phyloP scores from a whole-genome alignment of 2,113 vertebrate species.

The Sinocyclocheilus maitianheensis region DNA sequence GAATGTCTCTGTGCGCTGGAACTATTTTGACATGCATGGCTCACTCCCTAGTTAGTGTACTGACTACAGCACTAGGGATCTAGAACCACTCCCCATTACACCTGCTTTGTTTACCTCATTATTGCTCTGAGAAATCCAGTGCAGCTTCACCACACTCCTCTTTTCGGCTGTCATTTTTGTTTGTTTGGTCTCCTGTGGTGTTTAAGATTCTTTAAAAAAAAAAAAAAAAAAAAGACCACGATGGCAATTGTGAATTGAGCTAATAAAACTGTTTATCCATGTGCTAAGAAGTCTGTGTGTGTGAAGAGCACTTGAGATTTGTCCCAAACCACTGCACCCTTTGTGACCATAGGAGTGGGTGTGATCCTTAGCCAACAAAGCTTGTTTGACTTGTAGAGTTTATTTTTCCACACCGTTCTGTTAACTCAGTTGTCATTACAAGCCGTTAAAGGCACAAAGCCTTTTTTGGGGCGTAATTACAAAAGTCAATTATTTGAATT shows the following conservation, averaged over 20 bases:
- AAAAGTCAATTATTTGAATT: slow-evolving; percentile 38
- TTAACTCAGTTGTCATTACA: slow-evolving; percentile 59
- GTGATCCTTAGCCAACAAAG: slow-evolving; percentile 59
- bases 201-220: neutral
- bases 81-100: neutral
- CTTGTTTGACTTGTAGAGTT: slow-evolving; percentile 56
- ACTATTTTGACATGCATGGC: neutral
- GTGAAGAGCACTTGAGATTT: slow-evolving; percentile 74
- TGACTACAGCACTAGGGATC: neutral
- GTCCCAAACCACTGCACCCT: slow-evolving; percentile 69
- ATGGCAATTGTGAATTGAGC: slow-evolving; percentile 61
- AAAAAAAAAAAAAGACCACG: neutral
- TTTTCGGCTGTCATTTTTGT: neutral
- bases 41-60: neutral
- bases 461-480: slow-evolving; percentile 19
- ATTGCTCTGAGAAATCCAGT: slow-evolving; percentile 1
- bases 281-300: slow-evolving; percentile 75
- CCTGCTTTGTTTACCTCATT: neutral
- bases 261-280: slow-evolving; percentile 78
- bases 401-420: slow-evolving; percentile 50
- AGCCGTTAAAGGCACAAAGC: slow-evolving; percentile 55
- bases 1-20: neutral
- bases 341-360: slow-evolving; percentile 59
- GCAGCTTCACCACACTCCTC: slow-evolving; percentile 45
- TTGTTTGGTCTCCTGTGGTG: slow-evolving; percentile 33